These are phyloP conservation scores for Metaphire vulgaris DNA, from an alignment of 1,140 invertebrate genomes.

Conservation along the genomic window DNA sequence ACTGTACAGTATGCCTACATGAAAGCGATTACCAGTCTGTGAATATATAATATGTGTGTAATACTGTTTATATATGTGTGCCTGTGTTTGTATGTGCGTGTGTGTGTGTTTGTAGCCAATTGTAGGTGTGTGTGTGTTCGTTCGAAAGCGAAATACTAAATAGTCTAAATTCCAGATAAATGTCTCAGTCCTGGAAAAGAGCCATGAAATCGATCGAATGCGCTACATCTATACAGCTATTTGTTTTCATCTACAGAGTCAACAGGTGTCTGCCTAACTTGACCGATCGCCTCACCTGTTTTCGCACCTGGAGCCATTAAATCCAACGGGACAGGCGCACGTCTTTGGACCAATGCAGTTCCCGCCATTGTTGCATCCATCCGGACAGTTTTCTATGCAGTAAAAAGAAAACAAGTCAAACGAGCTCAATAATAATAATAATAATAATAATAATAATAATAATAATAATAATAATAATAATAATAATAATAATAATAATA, in stretches of 20 bases:
- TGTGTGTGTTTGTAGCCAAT: neutral
- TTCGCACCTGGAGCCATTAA: conserved; percentile 35
- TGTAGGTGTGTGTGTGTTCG: too few species aligned
- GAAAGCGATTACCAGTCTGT: too few species aligned
- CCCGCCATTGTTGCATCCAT: conserved; percentile 17
- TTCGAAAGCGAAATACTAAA: too few species aligned
- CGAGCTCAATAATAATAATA: neutral
- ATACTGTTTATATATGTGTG: too few species aligned
- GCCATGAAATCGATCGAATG: too few species aligned
- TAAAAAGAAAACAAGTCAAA: neutral
- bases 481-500: too few species aligned
- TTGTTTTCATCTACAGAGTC: neutral
- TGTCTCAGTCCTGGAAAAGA: neutral
- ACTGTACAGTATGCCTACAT: too few species aligned
- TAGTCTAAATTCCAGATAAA: too few species aligned
- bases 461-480: too few species aligned
- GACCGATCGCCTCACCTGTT: conserved; percentile 8
- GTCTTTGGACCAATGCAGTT: conserved; percentile 36
- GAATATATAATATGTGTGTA: too few species aligned
- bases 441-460: too few species aligned
- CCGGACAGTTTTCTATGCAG: conserved; percentile 23
- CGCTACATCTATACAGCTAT: neutral
- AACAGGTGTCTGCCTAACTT: neutral
- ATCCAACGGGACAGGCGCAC: conserved; percentile 36
- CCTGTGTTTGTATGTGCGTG: too few species aligned